Conservation (phyloP, 2,113 vertebrate genomes). For the Oriolus oriolus region DNA sequence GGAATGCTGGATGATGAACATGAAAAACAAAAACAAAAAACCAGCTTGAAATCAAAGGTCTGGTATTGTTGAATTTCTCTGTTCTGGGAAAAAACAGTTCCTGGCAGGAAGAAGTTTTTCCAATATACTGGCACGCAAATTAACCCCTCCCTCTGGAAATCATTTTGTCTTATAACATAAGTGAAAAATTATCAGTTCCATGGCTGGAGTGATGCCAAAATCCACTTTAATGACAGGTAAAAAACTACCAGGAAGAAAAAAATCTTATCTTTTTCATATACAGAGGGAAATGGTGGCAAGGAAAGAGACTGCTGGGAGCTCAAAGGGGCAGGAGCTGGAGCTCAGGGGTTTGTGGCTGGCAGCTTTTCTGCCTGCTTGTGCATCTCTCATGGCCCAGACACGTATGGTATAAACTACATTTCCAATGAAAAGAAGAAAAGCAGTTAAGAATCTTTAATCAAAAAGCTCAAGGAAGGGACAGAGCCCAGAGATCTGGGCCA, state of each 20-base stretch:
- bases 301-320: neutral
- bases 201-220: neutral
- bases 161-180: neutral
- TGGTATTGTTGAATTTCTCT: neutral
- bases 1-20: neutral
- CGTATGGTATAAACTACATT: neutral
- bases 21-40: neutral
- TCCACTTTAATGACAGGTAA: neutral
- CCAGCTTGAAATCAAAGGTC: neutral
- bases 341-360: neutral
- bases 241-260: neutral
- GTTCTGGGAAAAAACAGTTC: neutral
- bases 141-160: neutral
- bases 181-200: neutral
- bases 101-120: neutral
- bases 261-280: neutral
- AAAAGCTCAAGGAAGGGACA: neutral
- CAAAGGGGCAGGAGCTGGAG: neutral
- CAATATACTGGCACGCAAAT: accelerated
- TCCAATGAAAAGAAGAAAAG: neutral
- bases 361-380: neutral
- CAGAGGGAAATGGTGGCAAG: neutral
- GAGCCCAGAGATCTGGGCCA: neutral
- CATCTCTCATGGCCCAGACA: neutral
- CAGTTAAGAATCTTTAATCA: neutral